A percentile compares a stretch with the other conserved stretches of the same genome.
Evolutionary conservation across 2,888 invertebrate genomes (phyloP).

Genomic region (Nomada hirtipes): DNA sequence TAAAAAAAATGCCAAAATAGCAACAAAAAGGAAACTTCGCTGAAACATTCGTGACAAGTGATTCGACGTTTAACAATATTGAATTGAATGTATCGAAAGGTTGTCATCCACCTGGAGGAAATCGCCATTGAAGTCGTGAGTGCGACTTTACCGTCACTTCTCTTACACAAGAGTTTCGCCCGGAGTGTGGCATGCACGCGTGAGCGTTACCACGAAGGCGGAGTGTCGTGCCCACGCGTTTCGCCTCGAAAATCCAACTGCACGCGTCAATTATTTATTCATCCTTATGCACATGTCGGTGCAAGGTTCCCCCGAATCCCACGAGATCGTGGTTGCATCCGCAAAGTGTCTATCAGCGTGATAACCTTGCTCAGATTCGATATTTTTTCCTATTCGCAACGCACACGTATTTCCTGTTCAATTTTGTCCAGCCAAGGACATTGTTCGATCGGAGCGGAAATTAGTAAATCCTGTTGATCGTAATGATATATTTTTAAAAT

Average conservation of each 20-base stretch:
- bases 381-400: not conserved
- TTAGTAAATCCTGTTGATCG: too few species aligned
- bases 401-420: too few species aligned
- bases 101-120: not conserved
- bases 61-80: not conserved
- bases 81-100: not conserved
- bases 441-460: too few species aligned
- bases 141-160: slow-evolving; percentile 53
- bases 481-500: too few species aligned
- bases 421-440: too few species aligned
- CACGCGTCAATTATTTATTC: slow-evolving; percentile 60
- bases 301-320: slow-evolving; percentile 22
- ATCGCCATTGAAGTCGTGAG: slow-evolving; percentile 29
- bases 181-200: slow-evolving; percentile 61
- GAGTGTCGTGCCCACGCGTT: slow-evolving; percentile 68
- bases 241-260: slow-evolving; percentile 54
- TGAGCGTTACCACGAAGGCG: slow-evolving; percentile 68
- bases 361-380: not conserved
- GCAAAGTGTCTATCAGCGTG: not conserved
- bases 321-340: not conserved
- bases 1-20: too few species aligned
- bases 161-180: slow-evolving; percentile 64
- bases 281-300: slow-evolving; percentile 2
- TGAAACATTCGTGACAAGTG: too few species aligned
- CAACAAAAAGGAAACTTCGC: too few species aligned